phyloP scores from a whole-genome alignment of 2,888 invertebrate genomes.

The Biston stratarius region DNA sequence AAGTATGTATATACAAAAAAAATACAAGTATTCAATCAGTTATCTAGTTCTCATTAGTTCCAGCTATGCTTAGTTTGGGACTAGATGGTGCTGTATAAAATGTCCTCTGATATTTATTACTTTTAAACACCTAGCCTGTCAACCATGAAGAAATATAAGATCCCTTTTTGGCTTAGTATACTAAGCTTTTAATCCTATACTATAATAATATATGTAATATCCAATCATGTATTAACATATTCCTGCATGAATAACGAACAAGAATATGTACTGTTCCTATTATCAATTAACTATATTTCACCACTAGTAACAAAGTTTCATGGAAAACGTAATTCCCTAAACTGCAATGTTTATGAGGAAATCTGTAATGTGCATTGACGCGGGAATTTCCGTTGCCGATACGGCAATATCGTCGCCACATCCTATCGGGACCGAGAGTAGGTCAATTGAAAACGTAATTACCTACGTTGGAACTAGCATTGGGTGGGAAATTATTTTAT shows the following conservation, averaged over 20 bases:
- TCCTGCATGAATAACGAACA: neutral
- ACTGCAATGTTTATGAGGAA: slow-evolving; percentile 31
- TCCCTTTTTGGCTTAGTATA: no score
- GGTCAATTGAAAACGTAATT: slow-evolving; percentile 47
- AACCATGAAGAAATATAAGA: no score
- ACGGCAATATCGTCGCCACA: slow-evolving; percentile 41
- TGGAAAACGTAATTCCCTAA: slow-evolving; percentile 19
- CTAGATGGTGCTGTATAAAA: no score
- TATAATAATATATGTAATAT: no score
- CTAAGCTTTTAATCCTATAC: no score
- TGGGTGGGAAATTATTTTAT: slow-evolving; percentile 14
- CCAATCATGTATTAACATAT: neutral
- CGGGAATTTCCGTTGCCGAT: slow-evolving; percentile 43
- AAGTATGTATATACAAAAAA: no score
- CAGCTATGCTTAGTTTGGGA: no score
- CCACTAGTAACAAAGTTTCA: slow-evolving; percentile 8
- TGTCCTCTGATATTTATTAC: no score
- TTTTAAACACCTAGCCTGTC: no score
- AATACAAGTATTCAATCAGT: no score
- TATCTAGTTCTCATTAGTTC: no score
- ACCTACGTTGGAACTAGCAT: slow-evolving; percentile 22
- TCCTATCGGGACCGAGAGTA: slow-evolving; percentile 38
- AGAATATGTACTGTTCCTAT: neutral
- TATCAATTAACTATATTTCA: slow-evolving; percentile 21
- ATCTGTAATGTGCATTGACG: slow-evolving; percentile 37